phyloP scores from a whole-genome alignment of 37 sponge, comb jelly and placozoan genomes.

The Bolinopsis microptera region DNA sequence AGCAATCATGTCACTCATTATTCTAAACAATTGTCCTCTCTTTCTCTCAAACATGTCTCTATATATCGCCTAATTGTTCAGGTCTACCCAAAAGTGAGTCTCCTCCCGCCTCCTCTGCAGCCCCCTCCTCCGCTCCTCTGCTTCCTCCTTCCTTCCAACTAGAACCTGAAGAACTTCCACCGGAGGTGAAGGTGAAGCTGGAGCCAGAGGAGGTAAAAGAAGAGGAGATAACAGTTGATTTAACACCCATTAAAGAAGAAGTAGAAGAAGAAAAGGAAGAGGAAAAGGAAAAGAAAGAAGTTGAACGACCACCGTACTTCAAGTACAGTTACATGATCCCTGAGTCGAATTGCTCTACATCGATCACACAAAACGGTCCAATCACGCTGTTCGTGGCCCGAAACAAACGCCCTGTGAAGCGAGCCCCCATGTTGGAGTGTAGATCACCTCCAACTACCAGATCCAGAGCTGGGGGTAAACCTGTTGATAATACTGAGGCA shows the following conservation, averaged over 20 bases:
- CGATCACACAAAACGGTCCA: constrained; percentile 53
- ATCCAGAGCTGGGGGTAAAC: constrained; percentile 41
- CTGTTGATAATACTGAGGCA: constrained; percentile 51
- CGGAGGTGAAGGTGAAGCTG: background rate
- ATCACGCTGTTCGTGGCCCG: constrained; percentile 8
- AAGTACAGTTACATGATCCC: constrained; percentile 48
- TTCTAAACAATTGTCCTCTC: background rate
- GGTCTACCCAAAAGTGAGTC: background rate
- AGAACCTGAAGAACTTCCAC: background rate
- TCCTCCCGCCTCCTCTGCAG: background rate
- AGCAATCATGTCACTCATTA: background rate
- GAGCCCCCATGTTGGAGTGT: constrained; percentile 32
- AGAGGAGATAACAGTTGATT: background rate
- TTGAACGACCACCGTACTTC: background rate
- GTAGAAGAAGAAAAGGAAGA: constrained; percentile 9
- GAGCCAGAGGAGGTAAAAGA: background rate
- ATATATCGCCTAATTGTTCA: background rate
- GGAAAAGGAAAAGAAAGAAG: background rate
- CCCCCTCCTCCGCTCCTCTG: background rate
- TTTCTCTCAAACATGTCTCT: background rate
- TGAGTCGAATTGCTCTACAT: background rate
- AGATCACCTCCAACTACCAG: constrained; percentile 48
- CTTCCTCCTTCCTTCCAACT: background rate
- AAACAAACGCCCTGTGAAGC: constrained; percentile 50
- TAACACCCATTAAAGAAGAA: background rate